Conservation (phyloP, 2,888 invertebrate genomes). For the Folsomia manolachei region DNA sequence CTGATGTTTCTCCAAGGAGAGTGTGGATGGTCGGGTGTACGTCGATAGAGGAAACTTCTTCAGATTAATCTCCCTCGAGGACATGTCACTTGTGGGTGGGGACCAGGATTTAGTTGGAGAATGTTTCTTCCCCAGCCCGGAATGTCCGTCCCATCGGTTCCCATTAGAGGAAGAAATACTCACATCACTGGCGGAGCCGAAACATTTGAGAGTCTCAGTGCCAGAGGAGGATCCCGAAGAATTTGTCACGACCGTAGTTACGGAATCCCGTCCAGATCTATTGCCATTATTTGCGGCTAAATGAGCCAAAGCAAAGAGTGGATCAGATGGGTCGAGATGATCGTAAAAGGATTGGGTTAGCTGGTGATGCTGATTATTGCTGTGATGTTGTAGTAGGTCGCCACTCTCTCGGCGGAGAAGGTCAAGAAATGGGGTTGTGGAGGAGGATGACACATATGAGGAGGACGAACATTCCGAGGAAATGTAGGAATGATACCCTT, state of each 20-base stretch:
- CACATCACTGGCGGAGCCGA: slow-evolving; percentile 72
- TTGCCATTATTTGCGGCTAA: slow-evolving; percentile 44
- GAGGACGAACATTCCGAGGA: slow-evolving; percentile 67
- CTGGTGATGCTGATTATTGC: background rate
- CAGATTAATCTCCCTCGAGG: slow-evolving; percentile 51
- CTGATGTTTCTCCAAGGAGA: slow-evolving; percentile 32
- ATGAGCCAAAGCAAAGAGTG: slow-evolving; percentile 39
- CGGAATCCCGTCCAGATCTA: slow-evolving; percentile 59
- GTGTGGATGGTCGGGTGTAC: slow-evolving; percentile 58
- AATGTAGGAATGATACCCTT: slow-evolving; percentile 77
- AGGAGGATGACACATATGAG: slow-evolving; percentile 52
- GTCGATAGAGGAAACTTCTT: slow-evolving; percentile 70
- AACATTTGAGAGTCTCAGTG: slow-evolving; percentile 76
- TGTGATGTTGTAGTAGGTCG: slow-evolving; percentile 40
- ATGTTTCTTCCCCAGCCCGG: slow-evolving; percentile 63
- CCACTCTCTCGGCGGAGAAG: slow-evolving; percentile 61
- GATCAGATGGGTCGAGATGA: slow-evolving; percentile 42
- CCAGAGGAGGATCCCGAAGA: slow-evolving; percentile 62
- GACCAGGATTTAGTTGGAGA: slow-evolving; percentile 20
- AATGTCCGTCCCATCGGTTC: slow-evolving; percentile 58
- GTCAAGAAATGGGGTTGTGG: slow-evolving; percentile 74
- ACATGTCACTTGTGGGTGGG: slow-evolving; percentile 21
- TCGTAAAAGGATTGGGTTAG: slow-evolving; percentile 12
- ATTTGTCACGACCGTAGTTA: slow-evolving; percentile 60
- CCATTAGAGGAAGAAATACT: slow-evolving; percentile 57